A percentile compares a stretch with the other conserved stretches of the same genome.
phyloP scores from a whole-genome alignment of 2,113 vertebrate genomes.

The Rutilus rutilus region DNA sequence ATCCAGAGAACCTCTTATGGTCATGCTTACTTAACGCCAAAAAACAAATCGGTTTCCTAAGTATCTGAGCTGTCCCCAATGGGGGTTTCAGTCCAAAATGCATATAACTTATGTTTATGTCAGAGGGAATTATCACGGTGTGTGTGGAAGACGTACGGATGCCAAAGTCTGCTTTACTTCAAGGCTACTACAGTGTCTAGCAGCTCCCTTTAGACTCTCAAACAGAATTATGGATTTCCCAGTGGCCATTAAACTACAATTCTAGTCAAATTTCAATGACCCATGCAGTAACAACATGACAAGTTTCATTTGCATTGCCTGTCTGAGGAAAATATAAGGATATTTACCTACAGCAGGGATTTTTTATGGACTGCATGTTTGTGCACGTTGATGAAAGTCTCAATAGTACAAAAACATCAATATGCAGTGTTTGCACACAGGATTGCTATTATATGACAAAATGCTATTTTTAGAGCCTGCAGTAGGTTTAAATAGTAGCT shows the following conservation, averaged over 20 bases:
- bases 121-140: not conserved
- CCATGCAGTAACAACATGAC: conserved; percentile 18
- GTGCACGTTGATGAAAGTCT: not conserved
- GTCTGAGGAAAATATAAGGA: not conserved
- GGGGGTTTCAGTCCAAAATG: not conserved
- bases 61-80: not conserved
- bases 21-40: not conserved
- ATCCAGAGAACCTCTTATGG: not conserved
- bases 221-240: not conserved
- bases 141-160: not conserved
- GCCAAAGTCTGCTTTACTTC: not conserved
- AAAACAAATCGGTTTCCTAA: not conserved
- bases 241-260: conserved; percentile 8
- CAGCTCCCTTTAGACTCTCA: not conserved
- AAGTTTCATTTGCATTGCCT: not conserved
- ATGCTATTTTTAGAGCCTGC: not conserved
- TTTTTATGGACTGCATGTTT: not conserved
- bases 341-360: not conserved
- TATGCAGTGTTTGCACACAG: not conserved
- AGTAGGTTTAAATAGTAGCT: not conserved
- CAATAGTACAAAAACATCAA: not conserved
- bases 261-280: conserved; percentile 4
- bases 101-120: not conserved
- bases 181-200: not conserved
- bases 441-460: too few relatives aligned